Evolutionary conservation across 2,797 vertebrate species (phyloP).

Genomic region (Delichon dasypus): DNA sequence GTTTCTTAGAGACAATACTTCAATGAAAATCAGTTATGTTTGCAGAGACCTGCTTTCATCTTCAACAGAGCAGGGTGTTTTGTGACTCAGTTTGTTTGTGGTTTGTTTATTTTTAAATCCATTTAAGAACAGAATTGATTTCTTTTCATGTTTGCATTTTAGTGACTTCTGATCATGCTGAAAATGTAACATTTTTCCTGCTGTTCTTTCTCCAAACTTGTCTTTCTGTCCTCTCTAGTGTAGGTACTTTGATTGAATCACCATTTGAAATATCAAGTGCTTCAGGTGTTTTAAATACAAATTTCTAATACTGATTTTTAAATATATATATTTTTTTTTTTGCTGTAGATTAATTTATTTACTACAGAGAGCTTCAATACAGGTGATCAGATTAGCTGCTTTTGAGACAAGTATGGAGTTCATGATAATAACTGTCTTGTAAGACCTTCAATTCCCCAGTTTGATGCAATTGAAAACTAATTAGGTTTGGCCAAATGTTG

Average conservation of each 20-base stretch:
- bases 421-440: not conserved
- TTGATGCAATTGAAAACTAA: not conserved
- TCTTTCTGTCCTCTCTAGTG: not conserved
- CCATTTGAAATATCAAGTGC: not conserved
- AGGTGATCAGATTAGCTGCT: not conserved
- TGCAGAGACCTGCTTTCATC: not conserved
- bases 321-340: not conserved
- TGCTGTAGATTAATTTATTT: not conserved
- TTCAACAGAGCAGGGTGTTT: not conserved
- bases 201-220: not conserved
- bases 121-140: not conserved
- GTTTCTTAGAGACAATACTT: not conserved
- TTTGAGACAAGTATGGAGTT: not conserved
- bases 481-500: not conserved
- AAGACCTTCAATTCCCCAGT: not conserved
- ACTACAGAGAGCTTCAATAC: not conserved
- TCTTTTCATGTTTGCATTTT: not conserved
- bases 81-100: not conserved
- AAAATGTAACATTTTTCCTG: not conserved
- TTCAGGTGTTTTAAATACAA: not conserved
- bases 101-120: not conserved
- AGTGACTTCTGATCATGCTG: not conserved
- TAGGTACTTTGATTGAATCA: not conserved
- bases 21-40: not conserved
- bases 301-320: not conserved